Percentiles rank a stretch among this genome's conserved stretches.
Evolutionary conservation across 2,888 invertebrate species (phyloP).

Genomic region (Dorcus hopei): DNA sequence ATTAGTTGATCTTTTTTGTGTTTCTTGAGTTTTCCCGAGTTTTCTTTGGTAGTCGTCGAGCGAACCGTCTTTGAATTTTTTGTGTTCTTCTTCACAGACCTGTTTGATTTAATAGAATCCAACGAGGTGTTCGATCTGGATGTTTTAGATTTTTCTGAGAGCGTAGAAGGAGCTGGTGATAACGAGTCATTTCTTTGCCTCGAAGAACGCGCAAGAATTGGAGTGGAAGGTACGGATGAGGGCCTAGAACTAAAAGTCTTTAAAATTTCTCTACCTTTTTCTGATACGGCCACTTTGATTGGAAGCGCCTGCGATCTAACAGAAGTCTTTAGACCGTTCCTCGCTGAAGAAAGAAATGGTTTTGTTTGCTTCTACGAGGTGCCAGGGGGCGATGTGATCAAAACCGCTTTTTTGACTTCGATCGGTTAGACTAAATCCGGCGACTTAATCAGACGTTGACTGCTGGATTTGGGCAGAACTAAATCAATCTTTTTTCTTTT

Average conservation of each 20-base stretch:
- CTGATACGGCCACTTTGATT: conserved; percentile 47
- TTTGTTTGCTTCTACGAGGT: conserved; percentile 48
- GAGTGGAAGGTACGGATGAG: conserved; percentile 3
- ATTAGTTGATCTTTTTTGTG: conserved; percentile 42
- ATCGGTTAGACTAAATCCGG: conserved; percentile 59
- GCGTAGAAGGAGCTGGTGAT: conserved; percentile 31
- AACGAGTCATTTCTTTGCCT: conserved; percentile 14
- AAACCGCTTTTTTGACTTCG: conserved; percentile 49
- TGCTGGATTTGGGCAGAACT: conserved; percentile 32
- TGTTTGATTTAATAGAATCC: conserved; percentile 37
- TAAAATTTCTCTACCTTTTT: conserved; percentile 37
- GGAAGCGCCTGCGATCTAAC: conserved; percentile 42
- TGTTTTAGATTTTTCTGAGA: conserved; percentile 33
- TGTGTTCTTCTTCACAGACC: conserved; percentile 16
- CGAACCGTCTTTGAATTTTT: conserved; percentile 1
- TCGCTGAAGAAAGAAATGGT: conserved; percentile 43
- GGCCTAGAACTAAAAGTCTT: neutral
- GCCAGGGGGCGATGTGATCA: conserved; percentile 35
- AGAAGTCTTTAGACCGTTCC: conserved; percentile 32
- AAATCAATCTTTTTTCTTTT: conserved; percentile 53
- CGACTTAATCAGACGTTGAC: conserved; percentile 45
- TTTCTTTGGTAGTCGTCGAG: conserved; percentile 19
- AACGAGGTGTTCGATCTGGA: conserved; percentile 34
- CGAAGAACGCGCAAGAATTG: conserved; percentile 23
- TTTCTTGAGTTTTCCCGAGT: conserved; percentile 35